These are phyloP conservation scores for Brachionus paranguensis DNA, from an alignment of 1,140 invertebrate species.

Conservation along the genomic window DNA sequence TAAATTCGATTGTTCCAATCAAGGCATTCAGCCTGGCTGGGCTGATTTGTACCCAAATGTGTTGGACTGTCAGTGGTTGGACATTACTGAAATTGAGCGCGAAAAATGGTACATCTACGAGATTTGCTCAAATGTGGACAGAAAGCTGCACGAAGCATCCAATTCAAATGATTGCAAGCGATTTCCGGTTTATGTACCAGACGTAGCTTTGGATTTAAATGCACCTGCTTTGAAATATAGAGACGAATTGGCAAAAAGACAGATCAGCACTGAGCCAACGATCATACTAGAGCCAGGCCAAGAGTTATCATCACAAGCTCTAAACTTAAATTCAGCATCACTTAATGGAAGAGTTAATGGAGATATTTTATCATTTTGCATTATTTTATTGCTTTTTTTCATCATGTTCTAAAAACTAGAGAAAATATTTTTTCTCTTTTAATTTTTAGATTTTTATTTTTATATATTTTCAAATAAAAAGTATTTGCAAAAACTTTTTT, in stretches of 20 bases:
- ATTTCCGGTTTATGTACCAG: neutral
- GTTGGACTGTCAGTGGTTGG: slow-evolving; percentile 13
- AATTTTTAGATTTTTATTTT: too few species aligned
- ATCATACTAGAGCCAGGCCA: neutral
- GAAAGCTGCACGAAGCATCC: neutral
- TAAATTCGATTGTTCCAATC: neutral
- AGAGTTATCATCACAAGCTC: neutral
- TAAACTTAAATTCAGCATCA: neutral
- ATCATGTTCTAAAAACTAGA: too few species aligned
- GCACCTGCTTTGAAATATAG: neutral
- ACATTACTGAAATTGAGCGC: neutral
- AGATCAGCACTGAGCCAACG: neutral
- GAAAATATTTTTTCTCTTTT: too few species aligned
- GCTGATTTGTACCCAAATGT: slow-evolving; percentile 7
- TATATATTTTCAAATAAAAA: too few species aligned
- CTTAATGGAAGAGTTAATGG: neutral
- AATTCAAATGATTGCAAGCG: neutral
- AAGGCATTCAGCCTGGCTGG: neutral
- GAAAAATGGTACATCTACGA: slow-evolving; percentile 25
- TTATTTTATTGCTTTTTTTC: too few species aligned
- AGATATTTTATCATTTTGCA: neutral
- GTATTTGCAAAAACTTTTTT: too few species aligned
- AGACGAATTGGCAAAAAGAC: neutral
- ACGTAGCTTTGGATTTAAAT: neutral
- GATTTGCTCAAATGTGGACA: neutral